phyloP scores from a whole-genome alignment of 2,888 invertebrate genomes.

The Dascillus cervinus region DNA sequence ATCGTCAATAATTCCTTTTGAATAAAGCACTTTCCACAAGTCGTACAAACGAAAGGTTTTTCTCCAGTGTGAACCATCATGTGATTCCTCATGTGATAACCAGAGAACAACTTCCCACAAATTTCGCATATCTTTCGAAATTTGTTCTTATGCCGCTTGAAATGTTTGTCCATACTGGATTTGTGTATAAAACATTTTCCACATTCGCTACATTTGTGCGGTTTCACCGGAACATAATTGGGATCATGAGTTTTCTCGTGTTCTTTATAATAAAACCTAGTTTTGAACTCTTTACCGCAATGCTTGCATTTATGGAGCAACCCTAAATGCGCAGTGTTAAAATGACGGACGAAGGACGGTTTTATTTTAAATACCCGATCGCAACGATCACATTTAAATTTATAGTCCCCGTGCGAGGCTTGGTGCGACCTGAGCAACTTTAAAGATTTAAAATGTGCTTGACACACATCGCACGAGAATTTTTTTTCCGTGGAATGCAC shows the following conservation, averaged over 20 bases:
- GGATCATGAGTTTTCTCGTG: conserved; percentile 10
- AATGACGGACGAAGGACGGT: background rate
- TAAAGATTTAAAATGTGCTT: conserved; percentile 41
- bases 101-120: background rate
- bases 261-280: conserved; percentile 40
- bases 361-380: conserved; percentile 7
- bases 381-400: conserved; percentile 35
- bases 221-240: too few species aligned
- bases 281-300: conserved; percentile 43
- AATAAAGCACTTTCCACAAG: conserved; percentile 32
- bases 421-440: conserved; percentile 3
- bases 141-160: too few species aligned
- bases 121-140: conserved; percentile 1
- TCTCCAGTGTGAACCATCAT: conserved; percentile 27
- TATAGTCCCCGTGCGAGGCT: conserved; percentile 40
- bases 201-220: conserved; percentile 12
- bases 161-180: conserved; percentile 18
- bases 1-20: conserved; percentile 38
- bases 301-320: conserved; percentile 33
- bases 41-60: conserved; percentile 35
- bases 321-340: background rate
- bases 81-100: conserved; percentile 27
- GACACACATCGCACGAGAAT: conserved; percentile 47
- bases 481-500: conserved; percentile 48
- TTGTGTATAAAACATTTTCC: conserved; percentile 20